A percentile compares a stretch with the other conserved stretches of the same genome.
phyloP scores from a whole-genome alignment of 2,797 vertebrate species.

The Scarus forsteni region DNA sequence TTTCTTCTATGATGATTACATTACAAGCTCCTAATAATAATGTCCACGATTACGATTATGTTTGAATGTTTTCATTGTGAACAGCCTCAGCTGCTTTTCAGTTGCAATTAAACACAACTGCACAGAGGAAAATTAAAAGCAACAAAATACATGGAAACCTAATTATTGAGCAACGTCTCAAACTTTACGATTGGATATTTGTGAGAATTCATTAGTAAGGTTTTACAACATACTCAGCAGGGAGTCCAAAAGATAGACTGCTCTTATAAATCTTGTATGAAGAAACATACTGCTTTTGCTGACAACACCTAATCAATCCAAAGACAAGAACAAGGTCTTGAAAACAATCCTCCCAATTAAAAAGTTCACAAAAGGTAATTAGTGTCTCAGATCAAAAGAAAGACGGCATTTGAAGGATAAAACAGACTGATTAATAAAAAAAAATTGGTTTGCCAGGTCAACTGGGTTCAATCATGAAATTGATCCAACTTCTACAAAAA shows the following conservation, averaged over 20 bases:
- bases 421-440: constrained; percentile 52
- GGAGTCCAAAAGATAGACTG: not conserved
- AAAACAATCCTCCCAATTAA: constrained; percentile 13
- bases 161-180: not conserved
- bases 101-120: too few relatives aligned
- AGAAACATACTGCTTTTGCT: not conserved
- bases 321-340: not conserved
- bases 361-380: constrained; percentile 28
- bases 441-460: constrained; percentile 16
- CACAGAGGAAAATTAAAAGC: too few relatives aligned
- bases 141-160: not conserved
- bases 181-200: not conserved
- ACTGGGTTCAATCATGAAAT: constrained; percentile 5
- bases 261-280: constrained; percentile 9
- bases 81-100: too few relatives aligned
- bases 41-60: too few relatives aligned
- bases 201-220: not conserved
- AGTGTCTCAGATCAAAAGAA: constrained; percentile 46
- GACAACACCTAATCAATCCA: constrained; percentile 6
- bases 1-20: too few relatives aligned
- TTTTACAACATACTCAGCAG: not conserved
- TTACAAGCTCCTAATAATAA: too few relatives aligned
- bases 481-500: not conserved
- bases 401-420: constrained; percentile 40
- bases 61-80: too few relatives aligned